These are phyloP conservation scores for Myotis findleyi DNA, from an alignment of 2,797 vertebrate species.

Conservation along the genomic window DNA sequence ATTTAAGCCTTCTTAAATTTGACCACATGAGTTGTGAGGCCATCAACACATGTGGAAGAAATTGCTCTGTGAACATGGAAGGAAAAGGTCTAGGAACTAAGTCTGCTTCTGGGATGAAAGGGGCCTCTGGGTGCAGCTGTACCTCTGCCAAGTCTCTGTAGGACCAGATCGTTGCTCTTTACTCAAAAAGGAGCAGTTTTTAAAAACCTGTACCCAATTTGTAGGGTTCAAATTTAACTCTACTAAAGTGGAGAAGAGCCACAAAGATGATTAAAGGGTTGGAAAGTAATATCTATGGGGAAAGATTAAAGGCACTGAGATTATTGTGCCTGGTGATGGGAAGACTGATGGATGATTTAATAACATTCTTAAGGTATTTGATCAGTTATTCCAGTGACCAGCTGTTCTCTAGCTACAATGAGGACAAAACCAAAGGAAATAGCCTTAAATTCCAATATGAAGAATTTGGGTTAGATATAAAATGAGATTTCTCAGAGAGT, in stretches of 20 bases:
- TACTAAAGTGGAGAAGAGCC: slow-evolving; percentile 60
- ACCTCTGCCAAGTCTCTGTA: background rate
- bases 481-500: slow-evolving; percentile 37
- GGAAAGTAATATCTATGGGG: slow-evolving; percentile 65
- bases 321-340: slow-evolving; percentile 56
- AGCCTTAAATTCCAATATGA: slow-evolving; percentile 67
- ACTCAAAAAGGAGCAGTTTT: slow-evolving; percentile 34
- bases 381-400: slow-evolving; percentile 74
- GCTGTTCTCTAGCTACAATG: slow-evolving; percentile 71
- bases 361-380: slow-evolving; percentile 78
- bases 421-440: slow-evolving; percentile 65
- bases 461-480: slow-evolving; percentile 58
- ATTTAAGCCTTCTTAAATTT: background rate
- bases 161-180: slow-evolving; percentile 44
- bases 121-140: background rate
- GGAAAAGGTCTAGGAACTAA: background rate
- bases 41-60: slow-evolving; percentile 22
- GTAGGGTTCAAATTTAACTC: slow-evolving; percentile 65
- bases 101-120: slow-evolving; percentile 17
- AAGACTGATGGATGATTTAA: slow-evolving; percentile 72
- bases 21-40: background rate
- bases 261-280: slow-evolving; percentile 76
- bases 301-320: slow-evolving; percentile 79
- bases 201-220: slow-evolving; percentile 64
- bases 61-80: background rate